Base-by-base conservation (phyloP, 2,797 vertebrate genomes). In the Poeciliopsis infans region DNA sequence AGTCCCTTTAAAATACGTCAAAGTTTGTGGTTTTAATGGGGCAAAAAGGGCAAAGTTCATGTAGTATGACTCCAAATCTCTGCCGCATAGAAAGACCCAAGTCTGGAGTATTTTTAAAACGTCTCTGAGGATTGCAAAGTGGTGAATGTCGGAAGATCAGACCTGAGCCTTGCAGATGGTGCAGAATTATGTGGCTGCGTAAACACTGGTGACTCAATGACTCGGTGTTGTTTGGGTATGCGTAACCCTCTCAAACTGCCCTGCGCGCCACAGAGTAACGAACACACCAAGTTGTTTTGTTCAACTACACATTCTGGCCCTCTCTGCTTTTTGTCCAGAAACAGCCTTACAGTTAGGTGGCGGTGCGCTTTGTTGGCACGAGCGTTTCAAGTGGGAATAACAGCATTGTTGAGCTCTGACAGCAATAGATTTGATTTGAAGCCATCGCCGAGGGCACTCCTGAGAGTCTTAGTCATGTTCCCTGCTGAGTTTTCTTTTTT, bases 191-290 rank as follows among this genome's bases (percentile, higher is more conserved):
- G 90, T 91, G 91, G 85, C 92, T 86, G 89, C 86, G 83, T 93
- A 93, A 93, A 94, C 92, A 90, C 87, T 82, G 89, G 89, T 94
- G 95, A 96, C 92, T 95, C 93, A 94, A 90, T 89, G 85, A 88
- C 89, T 88, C 79, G 89, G 91, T 94, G 95, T 95, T 95, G 94
- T 94, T 94, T 93, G 93, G 92, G 86, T 91, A 91, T 94, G 93
- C 88, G 92, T 95, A 93, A 94, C 82, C 85, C 85, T 90, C 88
- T 85, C 81, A 86, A 88, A 91, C 89, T 76, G 16, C 85, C 84
- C 82, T 75, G 84, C 84, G 78, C 87, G 81, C 91, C 87, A 86
- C 89, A 83, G 86, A 90, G 83, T 86, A 90, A 86, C 72, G n/a
- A 89, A 84, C 90, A 89, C 90, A 89, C 82, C 75, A 76, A 87